Percentiles rank a stretch among this genome's conserved stretches.
These are phyloP conservation scores for Nowickia ferox DNA, from an alignment of 2,888 invertebrate species.

Conservation along the genomic window DNA sequence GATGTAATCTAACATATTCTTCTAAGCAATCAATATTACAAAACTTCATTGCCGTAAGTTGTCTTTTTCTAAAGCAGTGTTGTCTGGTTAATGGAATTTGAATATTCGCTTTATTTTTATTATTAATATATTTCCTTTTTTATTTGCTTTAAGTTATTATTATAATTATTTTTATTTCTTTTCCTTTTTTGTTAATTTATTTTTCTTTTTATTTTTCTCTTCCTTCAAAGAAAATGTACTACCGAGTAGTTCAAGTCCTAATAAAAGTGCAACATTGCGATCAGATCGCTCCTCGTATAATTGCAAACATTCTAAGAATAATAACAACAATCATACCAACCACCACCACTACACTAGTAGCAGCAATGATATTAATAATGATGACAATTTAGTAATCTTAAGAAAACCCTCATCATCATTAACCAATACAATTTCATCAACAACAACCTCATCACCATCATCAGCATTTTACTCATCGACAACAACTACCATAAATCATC, in stretches of 20 bases:
- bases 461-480: slow-evolving; percentile 20
- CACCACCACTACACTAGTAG: slow-evolving; percentile 56
- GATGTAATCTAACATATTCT: too few relatives aligned
- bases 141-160: not conserved
- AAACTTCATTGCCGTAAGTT: not conserved
- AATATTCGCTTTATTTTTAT: slow-evolving; percentile 6
- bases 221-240: slow-evolving; percentile 70
- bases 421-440: slow-evolving; percentile 34
- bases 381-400: slow-evolving; percentile 63
- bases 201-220: slow-evolving; percentile 42
- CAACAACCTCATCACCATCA: slow-evolving; percentile 29
- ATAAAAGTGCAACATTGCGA: slow-evolving; percentile 74
- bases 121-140: slow-evolving; percentile 43
- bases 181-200: slow-evolving; percentile 47
- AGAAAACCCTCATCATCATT: slow-evolving; percentile 59
- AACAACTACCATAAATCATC: slow-evolving; percentile 61
- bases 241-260: slow-evolving; percentile 65
- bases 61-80: slow-evolving; percentile 5
- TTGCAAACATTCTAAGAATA: slow-evolving; percentile 48
- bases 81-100: slow-evolving; percentile 35
- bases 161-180: slow-evolving; percentile 47
- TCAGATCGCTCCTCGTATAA: slow-evolving; percentile 71
- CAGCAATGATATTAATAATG: slow-evolving; percentile 39
- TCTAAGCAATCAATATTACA: too few relatives aligned
- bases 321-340: slow-evolving; percentile 55